Base-by-base conservation (phyloP, 2,797 vertebrate species). In the Myripristis murdjan region DNA sequence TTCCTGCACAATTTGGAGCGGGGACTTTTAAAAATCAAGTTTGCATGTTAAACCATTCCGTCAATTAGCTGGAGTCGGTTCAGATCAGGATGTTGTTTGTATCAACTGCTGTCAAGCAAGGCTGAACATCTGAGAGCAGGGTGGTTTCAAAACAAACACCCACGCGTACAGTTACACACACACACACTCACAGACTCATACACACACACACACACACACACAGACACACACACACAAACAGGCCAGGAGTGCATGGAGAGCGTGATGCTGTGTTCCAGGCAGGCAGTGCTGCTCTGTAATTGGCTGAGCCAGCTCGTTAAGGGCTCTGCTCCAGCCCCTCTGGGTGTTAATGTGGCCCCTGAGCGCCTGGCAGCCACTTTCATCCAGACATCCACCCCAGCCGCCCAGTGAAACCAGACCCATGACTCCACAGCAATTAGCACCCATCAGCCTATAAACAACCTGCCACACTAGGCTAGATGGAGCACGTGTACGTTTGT, bases 341-440 rank as follows among this genome's bases (percentile, higher is more conserved):
- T 68, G 68, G 69, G 46, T 67, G 71, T 69, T 63, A 57, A 75
- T 51, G 26, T 49, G 47, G 54, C 54, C 52, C 48, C 67, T 11
- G 54, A 59, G 20, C 11, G 20, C 54, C 75, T 28, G 0, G 44
- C 53, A 61, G 61, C 18, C 15, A 16, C 56, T 51, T 66, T 74
- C 53, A 60, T 64, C 48, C 64, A 63, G 64, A 67, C 60, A 26
- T 15, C 59, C 62, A 24, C 7, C 22, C 35, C 2, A 2, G 56
- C 14, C 46, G 16, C 20, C 70, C 70, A 65, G 65, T 47, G 66
- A 71, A 72, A 66, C 53, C 69, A 77, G 65, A 66, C 23, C 70
- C n/a, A 1, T 71, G 74, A 68, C 79, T 64, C 12, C 43, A 59
- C 62, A 69, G 80, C 81, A 85, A 87, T 88, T 87, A 88, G 62